phyloP scores from a whole-genome alignment of 1,140 invertebrate genomes.

The Cotesia glomerata region DNA sequence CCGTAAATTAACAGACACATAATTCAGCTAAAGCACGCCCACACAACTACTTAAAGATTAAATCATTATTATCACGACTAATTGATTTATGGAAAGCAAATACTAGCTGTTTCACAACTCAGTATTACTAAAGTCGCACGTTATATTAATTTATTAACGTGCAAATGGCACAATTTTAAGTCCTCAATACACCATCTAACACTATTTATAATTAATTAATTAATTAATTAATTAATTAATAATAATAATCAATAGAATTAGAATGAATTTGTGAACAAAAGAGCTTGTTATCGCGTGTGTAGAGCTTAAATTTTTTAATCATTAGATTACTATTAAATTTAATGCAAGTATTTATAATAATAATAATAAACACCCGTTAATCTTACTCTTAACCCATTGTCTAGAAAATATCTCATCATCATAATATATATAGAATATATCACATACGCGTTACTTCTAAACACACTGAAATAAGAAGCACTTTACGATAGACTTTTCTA shows the following conservation, averaged over 20 bases:
- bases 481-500: constrained; percentile 64
- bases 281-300: constrained; percentile 34
- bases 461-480: constrained; percentile 66
- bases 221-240: constrained; percentile 2
- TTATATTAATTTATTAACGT: background rate
- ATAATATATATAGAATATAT: constrained; percentile 59
- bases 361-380: background rate
- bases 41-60: background rate
- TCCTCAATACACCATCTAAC: background rate
- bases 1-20: too few relatives aligned
- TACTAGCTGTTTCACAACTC: background rate
- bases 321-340: background rate
- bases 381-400: constrained; percentile 34
- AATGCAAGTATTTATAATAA: background rate
- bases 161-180: background rate
- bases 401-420: constrained; percentile 55
- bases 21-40: too few relatives aligned
- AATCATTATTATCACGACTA: background rate
- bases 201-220: background rate
- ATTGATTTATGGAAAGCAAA: background rate
- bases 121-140: background rate
- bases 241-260: background rate
- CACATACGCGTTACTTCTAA: constrained; percentile 65
- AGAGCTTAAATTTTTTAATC: constrained; percentile 26
- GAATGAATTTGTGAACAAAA: constrained; percentile 39